Evolutionary conservation across 2,797 vertebrate genomes (phyloP), one percentile per base, ranked within the genome.

Genomic region (Pseudomugil gertrudae): DNA sequence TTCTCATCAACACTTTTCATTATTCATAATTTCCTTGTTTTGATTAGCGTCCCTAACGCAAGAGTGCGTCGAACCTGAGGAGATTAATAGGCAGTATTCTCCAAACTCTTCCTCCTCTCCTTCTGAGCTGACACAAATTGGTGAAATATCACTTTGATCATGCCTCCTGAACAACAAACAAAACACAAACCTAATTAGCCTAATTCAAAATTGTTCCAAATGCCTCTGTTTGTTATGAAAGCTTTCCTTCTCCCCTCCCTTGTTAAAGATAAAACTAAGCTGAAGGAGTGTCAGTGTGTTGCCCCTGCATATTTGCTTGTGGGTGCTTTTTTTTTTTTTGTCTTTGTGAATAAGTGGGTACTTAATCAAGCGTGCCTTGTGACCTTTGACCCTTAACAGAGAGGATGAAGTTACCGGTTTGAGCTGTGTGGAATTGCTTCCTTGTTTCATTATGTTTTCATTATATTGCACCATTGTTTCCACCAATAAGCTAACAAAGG

Each of bases 81-180:
- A 91, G 85, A 92, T 90, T 89, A 91, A 91, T 87, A 88, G 87
- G 88, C 85, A 79, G 80, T 66, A 50, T 91, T 89, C 86, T 84
- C 84, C 88, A 77, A 88, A 87, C 82, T 86, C 81, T 78, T 86
- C 87, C 83, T 79, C 74, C 70, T 87, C 84, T 90, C 87, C 84
- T 78, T 78, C 56, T 65, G 82, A 86, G 84, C 90, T 89, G 91
- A 92, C 89, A 91, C 84, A 93, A 92, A 92, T 89, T 90, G 91
- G 89, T 91, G 91, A 92, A 92, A 89, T 92, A 92, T 92, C 82
- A 82, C 90, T 93, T 93, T 92, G 91, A 93, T 94, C 91, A 86
- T 89, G 88, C 72, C 80, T 92, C 81, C 87, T 84, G 84, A 92
- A 90, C 90, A 90, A 91, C 89, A 91, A 92, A 89, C 92, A 89